Evolutionary conservation across 1,140 invertebrate species (phyloP).

Genomic region (Gyrodactylus bullatarudis): DNA sequence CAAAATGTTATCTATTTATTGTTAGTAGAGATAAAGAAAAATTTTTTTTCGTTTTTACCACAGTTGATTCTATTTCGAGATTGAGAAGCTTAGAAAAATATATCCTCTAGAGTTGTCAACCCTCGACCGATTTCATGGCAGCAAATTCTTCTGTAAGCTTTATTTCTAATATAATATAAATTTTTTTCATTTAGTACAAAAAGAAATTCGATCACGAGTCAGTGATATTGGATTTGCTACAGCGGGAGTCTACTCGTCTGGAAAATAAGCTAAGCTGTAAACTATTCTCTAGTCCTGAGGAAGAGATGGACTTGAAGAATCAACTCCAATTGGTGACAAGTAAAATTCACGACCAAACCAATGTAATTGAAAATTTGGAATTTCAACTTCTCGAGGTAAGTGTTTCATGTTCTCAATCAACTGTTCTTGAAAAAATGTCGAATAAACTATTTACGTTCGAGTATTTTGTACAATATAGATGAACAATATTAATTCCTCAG

Average conservation of each 20-base stretch:
- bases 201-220: neutral
- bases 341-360: neutral
- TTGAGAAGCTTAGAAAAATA: no score
- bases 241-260: neutral
- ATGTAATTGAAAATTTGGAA: neutral
- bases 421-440: neutral
- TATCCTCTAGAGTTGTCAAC: no score
- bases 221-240: neutral
- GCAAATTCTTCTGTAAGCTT: no score
- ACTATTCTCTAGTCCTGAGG: neutral
- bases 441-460: neutral
- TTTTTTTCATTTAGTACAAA: neutral
- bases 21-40: no score
- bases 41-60: no score
- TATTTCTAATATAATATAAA: neutral
- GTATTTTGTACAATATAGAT: no score
- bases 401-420: neutral
- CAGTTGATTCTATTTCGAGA: no score
- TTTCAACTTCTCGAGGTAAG: neutral
- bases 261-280: neutral
- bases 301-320: neutral
- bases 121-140: no score
- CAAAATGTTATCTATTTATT: no score
- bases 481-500: no score
- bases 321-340: neutral